Conservation (phyloP, 2,888 invertebrate species). For the Drosophila monieri region DNA sequence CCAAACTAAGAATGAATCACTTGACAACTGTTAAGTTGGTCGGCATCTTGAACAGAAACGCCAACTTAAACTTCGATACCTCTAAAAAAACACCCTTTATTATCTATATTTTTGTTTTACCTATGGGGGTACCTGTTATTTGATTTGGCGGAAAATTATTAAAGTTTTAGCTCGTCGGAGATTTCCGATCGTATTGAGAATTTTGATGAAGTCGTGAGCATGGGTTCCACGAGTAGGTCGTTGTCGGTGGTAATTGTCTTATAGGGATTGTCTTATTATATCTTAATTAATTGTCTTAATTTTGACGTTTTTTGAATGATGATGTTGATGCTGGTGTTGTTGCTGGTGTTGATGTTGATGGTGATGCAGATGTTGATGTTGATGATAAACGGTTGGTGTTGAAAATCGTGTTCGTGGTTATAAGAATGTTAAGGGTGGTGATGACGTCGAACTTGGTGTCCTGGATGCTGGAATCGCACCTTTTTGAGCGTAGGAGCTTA, state of each 20-base stretch:
- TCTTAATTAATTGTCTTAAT: too few species aligned
- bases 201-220: conserved; percentile 2
- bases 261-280: too few species aligned
- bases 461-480: neutral
- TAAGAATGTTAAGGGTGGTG: neutral
- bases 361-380: conserved; percentile 1
- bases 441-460: too few species aligned
- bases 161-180: conserved; percentile 3
- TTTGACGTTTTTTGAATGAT: too few species aligned
- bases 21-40: too few species aligned
- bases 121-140: conserved; percentile 2
- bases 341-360: neutral
- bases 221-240: conserved; percentile 4
- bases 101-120: neutral
- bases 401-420: too few species aligned
- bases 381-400: neutral
- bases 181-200: neutral
- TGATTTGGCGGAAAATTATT: neutral
- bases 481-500: neutral
- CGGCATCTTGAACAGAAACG: too few species aligned
- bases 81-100: too few species aligned
- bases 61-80: too few species aligned
- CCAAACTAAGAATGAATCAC: too few species aligned
- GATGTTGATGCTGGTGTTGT: neutral
- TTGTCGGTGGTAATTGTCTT: conserved; percentile 10